Evolutionary conservation across 2,888 invertebrate genomes (phyloP), one percentile per base, ranked within the genome.

Genomic region (Ommatoiulus sabulosus): DNA sequence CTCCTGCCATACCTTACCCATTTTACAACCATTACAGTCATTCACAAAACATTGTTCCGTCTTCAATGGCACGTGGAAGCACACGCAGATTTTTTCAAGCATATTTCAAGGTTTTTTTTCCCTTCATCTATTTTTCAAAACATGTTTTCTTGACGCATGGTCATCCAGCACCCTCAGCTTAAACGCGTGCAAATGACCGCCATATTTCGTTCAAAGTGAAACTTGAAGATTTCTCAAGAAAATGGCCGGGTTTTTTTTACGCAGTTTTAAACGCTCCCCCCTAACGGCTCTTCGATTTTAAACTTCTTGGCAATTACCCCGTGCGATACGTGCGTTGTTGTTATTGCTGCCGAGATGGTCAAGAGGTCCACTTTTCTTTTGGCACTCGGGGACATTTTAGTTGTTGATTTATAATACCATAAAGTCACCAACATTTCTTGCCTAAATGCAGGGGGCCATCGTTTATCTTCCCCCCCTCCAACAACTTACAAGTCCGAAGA

Each of bases 391-490:
- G 87, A 87, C 52, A 87, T 87, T 87, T 87, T 52, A 87, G 87
- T 63, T 63, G 87, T 35, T 87, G 87, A 87, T 87, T 87, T 87
- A 87, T 87, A 87, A 87, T 35, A 63, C 63, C 87, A 87, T 87
- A 87, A 87, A 87, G 87, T 63, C 87, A 57, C 52, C 52, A 63
- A 46, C 20, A 87, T 87, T 87, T 63, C 57, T 87, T 87, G 52
- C 87, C 86, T 48, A 48, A 86, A 86, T 44, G 48, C 44, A 86
- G 44, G 80, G 80, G 24, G 80, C 12, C 80, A 80, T 80, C 80
- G 80, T 35, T 80, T 80, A 80, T 80, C 80, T 80, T 80, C 80
- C 35, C 80, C 80, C 24, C 24, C 7, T 72, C 72, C 80, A 80
- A 6, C 80, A 10, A 35, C 6, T 35, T 80, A 6, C 80, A 10